A percentile compares a stretch with the other conserved stretches of the same genome.
phyloP scores from a whole-genome alignment of 2,888 invertebrate genomes.

The Noctua fimbriata region DNA sequence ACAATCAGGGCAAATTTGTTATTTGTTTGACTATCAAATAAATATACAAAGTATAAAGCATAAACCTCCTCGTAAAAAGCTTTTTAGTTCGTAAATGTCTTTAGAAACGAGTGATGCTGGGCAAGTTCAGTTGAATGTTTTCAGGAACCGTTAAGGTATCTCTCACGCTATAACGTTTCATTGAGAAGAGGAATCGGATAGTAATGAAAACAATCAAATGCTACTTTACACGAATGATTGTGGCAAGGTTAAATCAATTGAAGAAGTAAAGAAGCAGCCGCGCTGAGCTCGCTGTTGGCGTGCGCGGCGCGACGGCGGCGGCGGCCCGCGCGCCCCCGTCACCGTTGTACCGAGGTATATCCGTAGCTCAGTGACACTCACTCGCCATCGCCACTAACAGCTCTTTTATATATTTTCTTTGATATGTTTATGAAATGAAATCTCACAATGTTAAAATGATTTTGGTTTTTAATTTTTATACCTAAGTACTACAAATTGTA shows the following conservation, averaged over 20 bases:
- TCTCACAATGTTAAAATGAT: background rate
- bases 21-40: background rate
- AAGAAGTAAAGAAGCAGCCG: conserved; percentile 1
- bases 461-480: background rate
- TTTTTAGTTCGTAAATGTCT: background rate
- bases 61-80: background rate
- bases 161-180: background rate
- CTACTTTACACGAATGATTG: conserved; percentile 9
- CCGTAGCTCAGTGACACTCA: background rate
- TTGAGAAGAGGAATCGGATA: conserved; percentile 1
- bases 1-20: background rate
- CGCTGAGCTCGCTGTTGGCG: background rate
- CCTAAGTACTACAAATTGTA: background rate
- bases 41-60: background rate
- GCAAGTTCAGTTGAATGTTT: conserved; percentile 1
- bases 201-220: conserved; percentile 29
- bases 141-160: background rate
- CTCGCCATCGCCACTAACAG: background rate
- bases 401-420: background rate
- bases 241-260: conserved; percentile 46
- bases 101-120: background rate
- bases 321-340: background rate
- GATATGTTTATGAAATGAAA: background rate
- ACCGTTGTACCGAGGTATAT: no score
- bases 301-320: no score